Evolutionary conservation across 2,113 vertebrate species (phyloP).

Genomic region (Nibea coibor): DNA sequence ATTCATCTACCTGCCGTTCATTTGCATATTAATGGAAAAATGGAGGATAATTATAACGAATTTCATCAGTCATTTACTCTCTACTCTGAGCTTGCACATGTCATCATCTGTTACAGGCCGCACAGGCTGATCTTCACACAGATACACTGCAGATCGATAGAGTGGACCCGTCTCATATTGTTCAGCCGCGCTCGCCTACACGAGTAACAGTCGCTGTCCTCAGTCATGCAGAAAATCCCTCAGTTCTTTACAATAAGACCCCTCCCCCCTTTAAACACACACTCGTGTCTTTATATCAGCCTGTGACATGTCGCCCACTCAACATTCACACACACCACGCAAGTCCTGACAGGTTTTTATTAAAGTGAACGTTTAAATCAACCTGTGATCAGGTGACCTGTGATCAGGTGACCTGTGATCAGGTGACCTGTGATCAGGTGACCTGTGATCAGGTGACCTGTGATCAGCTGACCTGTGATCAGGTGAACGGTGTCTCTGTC

Average conservation of each 20-base stretch:
- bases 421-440: too few species aligned
- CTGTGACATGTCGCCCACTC: conserved; percentile 9
- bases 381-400: too few species aligned
- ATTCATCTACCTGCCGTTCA: conserved; percentile 8
- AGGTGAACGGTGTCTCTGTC: too few species aligned
- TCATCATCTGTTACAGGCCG: neutral
- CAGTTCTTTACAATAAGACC: neutral
- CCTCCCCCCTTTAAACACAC: too few species aligned
- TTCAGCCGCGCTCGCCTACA: neutral
- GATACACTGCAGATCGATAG: neutral
- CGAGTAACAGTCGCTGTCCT: neutral
- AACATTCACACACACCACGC: conserved; percentile 12
- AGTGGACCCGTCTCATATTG: too few species aligned
- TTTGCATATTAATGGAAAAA: conserved; percentile 16
- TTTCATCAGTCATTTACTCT: neutral
- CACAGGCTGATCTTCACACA: neutral
- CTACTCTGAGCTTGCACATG: neutral
- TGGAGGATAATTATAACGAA: neutral
- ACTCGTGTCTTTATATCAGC: neutral
- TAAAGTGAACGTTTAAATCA: too few species aligned
- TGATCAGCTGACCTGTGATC: too few species aligned
- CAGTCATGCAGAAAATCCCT: neutral
- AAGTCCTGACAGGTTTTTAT: too few species aligned
- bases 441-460: too few species aligned
- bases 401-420: too few species aligned